Evolutionary conservation across 2,113 vertebrate genomes (phyloP).

Genomic region (Elgaria multicarinata): DNA sequence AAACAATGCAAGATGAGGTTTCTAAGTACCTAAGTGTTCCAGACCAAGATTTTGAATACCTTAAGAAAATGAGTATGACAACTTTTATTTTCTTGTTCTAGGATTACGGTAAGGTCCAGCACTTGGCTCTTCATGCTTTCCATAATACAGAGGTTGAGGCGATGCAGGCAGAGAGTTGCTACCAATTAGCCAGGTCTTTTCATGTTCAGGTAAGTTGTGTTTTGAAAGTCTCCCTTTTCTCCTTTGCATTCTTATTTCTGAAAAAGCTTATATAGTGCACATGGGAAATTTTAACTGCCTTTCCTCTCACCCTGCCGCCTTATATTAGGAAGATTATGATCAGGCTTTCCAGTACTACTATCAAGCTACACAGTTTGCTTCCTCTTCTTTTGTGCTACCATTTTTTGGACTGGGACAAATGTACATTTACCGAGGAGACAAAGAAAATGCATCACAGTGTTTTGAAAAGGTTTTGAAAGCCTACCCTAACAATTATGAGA

Average conservation of each 20-base stretch:
- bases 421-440: conserved; percentile 98
- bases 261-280: not conserved
- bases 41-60: not conserved
- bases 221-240: conserved; percentile 17
- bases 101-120: conserved; percentile 99
- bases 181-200: conserved; percentile 96
- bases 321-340: conserved; percentile 94
- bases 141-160: conserved; percentile 99
- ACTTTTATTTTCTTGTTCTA: conserved; percentile 58
- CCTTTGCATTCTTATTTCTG: not conserved
- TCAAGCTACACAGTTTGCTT: conserved; percentile 98
- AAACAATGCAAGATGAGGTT: not conserved
- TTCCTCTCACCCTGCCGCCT: conserved; percentile 19
- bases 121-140: conserved; percentile 97
- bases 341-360: conserved; percentile 99
- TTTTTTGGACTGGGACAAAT: conserved; percentile 99
- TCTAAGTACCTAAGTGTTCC: not conserved
- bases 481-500: conserved; percentile 99
- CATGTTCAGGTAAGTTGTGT: conserved; percentile 90
- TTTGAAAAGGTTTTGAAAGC: conserved; percentile 99
- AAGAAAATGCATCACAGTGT: conserved; percentile 97
- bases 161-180: conserved; percentile 99
- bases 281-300: conserved; percentile 20
- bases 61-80: not conserved
- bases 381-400: conserved; percentile 94